These are phyloP conservation scores for Orchestes rusci DNA, from an alignment of 2,888 invertebrate species.

Conservation along the genomic window DNA sequence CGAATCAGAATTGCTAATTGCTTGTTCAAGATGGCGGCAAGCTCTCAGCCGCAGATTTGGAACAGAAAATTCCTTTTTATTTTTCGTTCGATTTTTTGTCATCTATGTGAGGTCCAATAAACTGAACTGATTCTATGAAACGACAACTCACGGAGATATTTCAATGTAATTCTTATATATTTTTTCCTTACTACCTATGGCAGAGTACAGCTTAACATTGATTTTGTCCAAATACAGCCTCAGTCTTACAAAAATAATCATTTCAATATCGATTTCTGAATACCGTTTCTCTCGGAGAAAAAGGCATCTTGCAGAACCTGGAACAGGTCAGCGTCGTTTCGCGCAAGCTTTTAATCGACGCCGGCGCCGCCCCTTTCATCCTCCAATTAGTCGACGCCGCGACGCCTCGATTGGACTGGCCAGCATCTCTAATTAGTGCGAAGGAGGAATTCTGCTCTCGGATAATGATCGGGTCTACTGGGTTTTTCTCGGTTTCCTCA, in stretches of 20 bases:
- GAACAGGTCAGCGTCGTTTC: constrained; percentile 35
- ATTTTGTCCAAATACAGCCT: no score
- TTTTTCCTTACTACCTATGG: no score
- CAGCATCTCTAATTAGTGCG: constrained; percentile 24
- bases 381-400: constrained; percentile 41
- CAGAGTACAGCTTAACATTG: no score
- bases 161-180: no score
- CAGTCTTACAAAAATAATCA: constrained; percentile 1
- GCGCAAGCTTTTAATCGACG: constrained; percentile 37
- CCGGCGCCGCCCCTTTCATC: constrained; percentile 44
- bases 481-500: constrained; percentile 19
- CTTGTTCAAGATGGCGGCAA: constrained; percentile 24
- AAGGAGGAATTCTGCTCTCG: constrained; percentile 20
- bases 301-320: constrained; percentile 28
- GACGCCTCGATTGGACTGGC: constrained; percentile 35
- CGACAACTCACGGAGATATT: no score
- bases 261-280: constrained; percentile 12
- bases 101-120: no score
- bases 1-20: constrained; percentile 44
- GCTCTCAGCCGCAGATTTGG: no score
- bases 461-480: constrained; percentile 19
- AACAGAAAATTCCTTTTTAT: no score
- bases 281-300: constrained; percentile 1
- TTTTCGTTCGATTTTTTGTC: no score
- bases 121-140: no score